These are phyloP conservation scores for Rhinogobius similis DNA, from an alignment of 2,113 vertebrate species.

Conservation along the genomic window DNA sequence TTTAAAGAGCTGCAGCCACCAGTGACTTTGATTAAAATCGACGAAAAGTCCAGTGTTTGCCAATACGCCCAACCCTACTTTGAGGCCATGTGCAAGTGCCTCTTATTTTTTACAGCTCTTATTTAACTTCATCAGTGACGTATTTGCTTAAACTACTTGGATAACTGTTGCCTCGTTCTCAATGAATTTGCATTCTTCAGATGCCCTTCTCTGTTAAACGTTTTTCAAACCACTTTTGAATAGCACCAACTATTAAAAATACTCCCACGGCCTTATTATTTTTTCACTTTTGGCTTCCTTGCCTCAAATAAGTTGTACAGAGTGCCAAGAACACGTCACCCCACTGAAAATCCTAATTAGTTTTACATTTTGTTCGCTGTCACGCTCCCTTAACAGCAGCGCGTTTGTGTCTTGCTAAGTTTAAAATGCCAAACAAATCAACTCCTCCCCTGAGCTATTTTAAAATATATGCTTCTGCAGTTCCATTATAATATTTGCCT, in stretches of 20 bases:
- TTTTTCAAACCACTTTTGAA: background rate
- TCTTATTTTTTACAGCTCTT: too few species aligned
- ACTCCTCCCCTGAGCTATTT: background rate
- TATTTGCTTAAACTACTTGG: background rate
- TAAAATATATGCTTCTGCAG: background rate
- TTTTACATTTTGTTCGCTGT: constrained; percentile 5
- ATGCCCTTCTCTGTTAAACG: background rate
- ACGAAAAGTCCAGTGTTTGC: too few species aligned
- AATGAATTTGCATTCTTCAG: background rate
- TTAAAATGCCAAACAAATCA: constrained; percentile 2
- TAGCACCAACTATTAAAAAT: background rate
- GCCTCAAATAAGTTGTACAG: background rate
- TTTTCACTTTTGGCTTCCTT: background rate
- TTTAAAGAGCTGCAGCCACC: too few species aligned
- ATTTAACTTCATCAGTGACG: too few species aligned
- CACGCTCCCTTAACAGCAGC: background rate
- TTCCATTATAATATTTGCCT: background rate
- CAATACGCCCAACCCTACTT: too few species aligned
- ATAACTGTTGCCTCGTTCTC: background rate
- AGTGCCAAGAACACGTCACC: background rate
- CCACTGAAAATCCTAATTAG: background rate
- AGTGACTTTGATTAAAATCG: too few species aligned
- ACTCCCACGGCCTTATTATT: background rate
- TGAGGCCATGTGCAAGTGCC: background rate
- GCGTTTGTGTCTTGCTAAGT: background rate